phyloP scores from a whole-genome alignment of 2,113 vertebrate species.

The Trematocara marginatum region DNA sequence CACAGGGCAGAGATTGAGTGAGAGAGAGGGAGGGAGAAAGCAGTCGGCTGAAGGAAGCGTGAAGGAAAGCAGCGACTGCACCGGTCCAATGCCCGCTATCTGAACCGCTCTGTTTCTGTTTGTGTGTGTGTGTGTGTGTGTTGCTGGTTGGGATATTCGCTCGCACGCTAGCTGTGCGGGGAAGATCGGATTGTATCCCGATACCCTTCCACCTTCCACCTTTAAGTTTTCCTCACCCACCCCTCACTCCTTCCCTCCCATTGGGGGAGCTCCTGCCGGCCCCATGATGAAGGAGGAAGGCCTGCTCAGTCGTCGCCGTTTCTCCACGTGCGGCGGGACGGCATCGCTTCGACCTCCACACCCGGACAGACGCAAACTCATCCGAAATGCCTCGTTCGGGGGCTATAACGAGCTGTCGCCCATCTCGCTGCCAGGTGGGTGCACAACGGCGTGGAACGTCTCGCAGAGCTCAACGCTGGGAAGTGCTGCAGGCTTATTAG shows the following conservation, averaged over 20 bases:
- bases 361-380: constrained; percentile 88
- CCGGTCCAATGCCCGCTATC: background rate
- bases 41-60: constrained; percentile 14
- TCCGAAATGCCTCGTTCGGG: constrained; percentile 96
- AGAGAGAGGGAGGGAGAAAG: constrained; percentile 1
- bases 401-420: constrained; percentile 93
- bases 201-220: background rate
- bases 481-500: background rate
- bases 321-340: constrained; percentile 86
- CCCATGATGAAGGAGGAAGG: constrained; percentile 90
- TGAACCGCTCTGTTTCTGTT: constrained; percentile 12
- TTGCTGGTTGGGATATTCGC: background rate
- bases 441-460: background rate
- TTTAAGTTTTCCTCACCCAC: background rate
- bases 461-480: background rate
- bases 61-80: constrained; percentile 10
- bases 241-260: background rate
- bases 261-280: constrained; percentile 25
- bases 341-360: constrained; percentile 79
- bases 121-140: background rate
- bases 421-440: constrained; percentile 87
- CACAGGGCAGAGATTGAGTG: background rate
- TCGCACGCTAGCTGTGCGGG: constrained; percentile 20
- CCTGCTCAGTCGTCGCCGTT: constrained; percentile 84
- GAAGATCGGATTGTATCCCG: constrained; percentile 45